phyloP scores from a whole-genome alignment of 1,140 invertebrate genomes.

The Dendrolimus kikuchii region DNA sequence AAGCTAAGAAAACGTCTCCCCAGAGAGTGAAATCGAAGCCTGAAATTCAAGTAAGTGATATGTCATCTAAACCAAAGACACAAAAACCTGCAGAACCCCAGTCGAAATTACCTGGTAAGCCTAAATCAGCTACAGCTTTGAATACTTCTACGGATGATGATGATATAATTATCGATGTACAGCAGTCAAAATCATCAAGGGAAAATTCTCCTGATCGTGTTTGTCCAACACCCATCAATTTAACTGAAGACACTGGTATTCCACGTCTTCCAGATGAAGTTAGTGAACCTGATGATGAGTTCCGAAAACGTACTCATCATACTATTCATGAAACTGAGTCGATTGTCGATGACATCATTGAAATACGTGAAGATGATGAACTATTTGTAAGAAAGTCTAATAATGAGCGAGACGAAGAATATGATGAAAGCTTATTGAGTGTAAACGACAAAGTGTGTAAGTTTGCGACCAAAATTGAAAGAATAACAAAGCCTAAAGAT shows the following conservation, averaged over 20 bases:
- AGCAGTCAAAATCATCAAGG: conserved; percentile 80
- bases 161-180: conserved; percentile 75
- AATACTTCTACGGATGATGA: conserved; percentile 61
- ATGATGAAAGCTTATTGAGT: conserved; percentile 59
- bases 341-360: conserved; percentile 69
- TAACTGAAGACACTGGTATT: conserved; percentile 73
- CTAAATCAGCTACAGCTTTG: conserved; percentile 58
- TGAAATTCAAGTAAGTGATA: conserved; percentile 59
- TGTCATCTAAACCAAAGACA: conserved; percentile 39
- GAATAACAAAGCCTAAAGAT: conserved; percentile 41
- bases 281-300: conserved; percentile 79
- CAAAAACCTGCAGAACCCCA: conserved; percentile 46
- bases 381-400: conserved; percentile 43
- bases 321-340: conserved; percentile 67
- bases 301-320: conserved; percentile 42
- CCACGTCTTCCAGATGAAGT: conserved; percentile 80
- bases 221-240: conserved; percentile 75
- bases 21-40: conserved; percentile 63
- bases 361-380: conserved; percentile 71
- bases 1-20: conserved; percentile 55
- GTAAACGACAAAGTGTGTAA: conserved; percentile 73
- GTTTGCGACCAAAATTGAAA: conserved; percentile 57
- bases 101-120: conserved; percentile 55
- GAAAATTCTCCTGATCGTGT: conserved; percentile 80
- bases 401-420: conserved; percentile 33